Percentiles rank a stretch among this genome's conserved stretches.
Conservation (phyloP, 2,113 vertebrate genomes). For the Erinaceus europaeus region DNA sequence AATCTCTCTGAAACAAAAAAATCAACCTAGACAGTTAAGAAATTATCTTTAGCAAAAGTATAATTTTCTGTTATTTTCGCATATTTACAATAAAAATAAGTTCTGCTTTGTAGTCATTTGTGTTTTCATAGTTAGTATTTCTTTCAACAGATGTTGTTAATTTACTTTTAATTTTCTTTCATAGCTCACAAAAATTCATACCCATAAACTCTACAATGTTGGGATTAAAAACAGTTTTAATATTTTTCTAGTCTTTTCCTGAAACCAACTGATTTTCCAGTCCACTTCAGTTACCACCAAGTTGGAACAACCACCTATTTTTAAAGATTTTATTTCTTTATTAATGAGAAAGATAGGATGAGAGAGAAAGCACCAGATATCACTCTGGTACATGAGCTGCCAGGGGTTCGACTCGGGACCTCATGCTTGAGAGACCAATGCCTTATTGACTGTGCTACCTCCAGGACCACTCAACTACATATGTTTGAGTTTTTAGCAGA, state of each 20-base stretch:
- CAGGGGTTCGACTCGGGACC: too few relatives aligned
- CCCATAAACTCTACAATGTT: neutral
- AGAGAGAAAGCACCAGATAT: too few relatives aligned
- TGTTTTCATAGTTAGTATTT: conserved; percentile 14
- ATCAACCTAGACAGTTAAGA: neutral
- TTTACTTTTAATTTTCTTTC: conserved; percentile 4
- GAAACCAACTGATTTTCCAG: neutral
- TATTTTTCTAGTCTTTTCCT: neutral
- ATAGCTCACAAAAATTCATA: neutral
- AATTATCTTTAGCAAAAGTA: neutral
- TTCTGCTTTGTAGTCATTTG: neutral
- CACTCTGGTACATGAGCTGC: too few relatives aligned
- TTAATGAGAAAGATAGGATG: too few relatives aligned
- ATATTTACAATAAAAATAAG: conserved; percentile 8
- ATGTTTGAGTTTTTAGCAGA: conserved; percentile 13
- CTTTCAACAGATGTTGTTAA: neutral
- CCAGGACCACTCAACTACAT: neutral
- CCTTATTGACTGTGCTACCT: too few relatives aligned
- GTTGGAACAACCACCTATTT: neutral
- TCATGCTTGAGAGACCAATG: too few relatives aligned
- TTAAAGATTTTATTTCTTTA: too few relatives aligned
- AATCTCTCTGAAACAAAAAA: conserved; percentile 32
- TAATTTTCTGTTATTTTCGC: neutral
- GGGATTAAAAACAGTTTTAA: neutral
- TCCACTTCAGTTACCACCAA: neutral